Base-by-base conservation (phyloP, 2,888 invertebrate species). In the Papilio gigon region DNA sequence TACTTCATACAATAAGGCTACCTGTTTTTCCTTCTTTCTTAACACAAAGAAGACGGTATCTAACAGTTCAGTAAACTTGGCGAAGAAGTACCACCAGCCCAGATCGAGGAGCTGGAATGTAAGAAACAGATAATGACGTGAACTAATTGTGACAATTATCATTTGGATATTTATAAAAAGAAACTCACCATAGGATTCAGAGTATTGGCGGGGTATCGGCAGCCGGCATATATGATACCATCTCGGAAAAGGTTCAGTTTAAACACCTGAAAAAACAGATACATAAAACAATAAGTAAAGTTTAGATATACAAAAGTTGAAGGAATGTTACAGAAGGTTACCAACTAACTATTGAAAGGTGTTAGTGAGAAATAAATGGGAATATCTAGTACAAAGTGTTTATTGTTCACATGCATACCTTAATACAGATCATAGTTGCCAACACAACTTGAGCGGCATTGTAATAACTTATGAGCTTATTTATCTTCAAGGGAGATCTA, bases 21-120 rank as follows among this genome's bases (percentile, higher is more conserved):
- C 91, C 86, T 98, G 91, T 68, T 88, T 90, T 40, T 91, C 82
- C 75, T 92, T 91, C 88, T 98, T 98, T 58, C 98, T 93, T 77
- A 98, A 84, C 11, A 98, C 96, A 81, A 98, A 98, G 88, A 98
- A 98, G 4, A 97, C 94, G 0, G 96, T 97, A 80, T 97, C 97
- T 64, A 96, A 82, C 0, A 97, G 93, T 83, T 97, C 97, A 1
- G 95, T 93, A 65, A 96, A 92, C 87, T 97, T 97, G 8, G 96
- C 96, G 75, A 96, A 94, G 86, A 96, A 96, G 80, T 96, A 97
- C 93, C 95, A 95, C 96, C 96, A 96, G 50, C 95, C 95, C 58
- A 94, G 89, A 59, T 93, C 92, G 73, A 92, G 86, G 65, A 93
- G 85, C 95, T 94, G 87, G 70, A 89, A 88, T n/a, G 30, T 9